Evolutionary conservation across 53 echinoderm and acorn worm genomes (phyloP), one percentile per base, ranked within the genome.

Genomic region (Patiria pectinifera): DNA sequence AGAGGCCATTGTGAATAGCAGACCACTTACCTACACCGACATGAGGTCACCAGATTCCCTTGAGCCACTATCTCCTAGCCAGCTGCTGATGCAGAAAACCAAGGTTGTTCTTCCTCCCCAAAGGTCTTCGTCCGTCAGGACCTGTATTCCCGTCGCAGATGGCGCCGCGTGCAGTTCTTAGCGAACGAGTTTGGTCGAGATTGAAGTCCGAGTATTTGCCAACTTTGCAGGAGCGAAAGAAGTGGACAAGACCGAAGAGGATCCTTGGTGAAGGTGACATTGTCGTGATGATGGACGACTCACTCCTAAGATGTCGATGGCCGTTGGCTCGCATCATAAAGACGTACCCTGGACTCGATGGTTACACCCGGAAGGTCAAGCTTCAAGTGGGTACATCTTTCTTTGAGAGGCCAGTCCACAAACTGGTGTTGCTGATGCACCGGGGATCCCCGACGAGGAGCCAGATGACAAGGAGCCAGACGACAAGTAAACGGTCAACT

Each of bases 51-150:
- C 82, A 81, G 70, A 81, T 77, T 11, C 69, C 75, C 88, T 15
- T 74, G 71, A 53, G 23, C 94, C 82, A 7, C 76, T 94, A 3
- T 91, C 92, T 12, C 92, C 95, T 19, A 92, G 88, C 80, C 95
- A 92, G 21, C 85, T 94, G 3, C 94, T 95, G 6, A 95, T 92
- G 10, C 76, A 75, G 83, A 94, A 94, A 75, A 49, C 75, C 9
- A 91, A 69, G 80, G 86, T 91, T 18, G 76, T 92, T 4, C 85
- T 92, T 16, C 94, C 92, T 18, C 95, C 86, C 63, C 94, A 94
- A 53, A 89, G 94, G 82, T 69, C 45, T 94, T 94, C 60, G 78
- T 82, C 26, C 66, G 53, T 8, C 70, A 78, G 53, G 93, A 92
- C n/a, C 46, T 87, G 46, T 92, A 87, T 63, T n/a, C 18, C 16